phyloP scores from a whole-genome alignment of 2,888 invertebrate genomes.

The Hirtodrosophila duncani region DNA sequence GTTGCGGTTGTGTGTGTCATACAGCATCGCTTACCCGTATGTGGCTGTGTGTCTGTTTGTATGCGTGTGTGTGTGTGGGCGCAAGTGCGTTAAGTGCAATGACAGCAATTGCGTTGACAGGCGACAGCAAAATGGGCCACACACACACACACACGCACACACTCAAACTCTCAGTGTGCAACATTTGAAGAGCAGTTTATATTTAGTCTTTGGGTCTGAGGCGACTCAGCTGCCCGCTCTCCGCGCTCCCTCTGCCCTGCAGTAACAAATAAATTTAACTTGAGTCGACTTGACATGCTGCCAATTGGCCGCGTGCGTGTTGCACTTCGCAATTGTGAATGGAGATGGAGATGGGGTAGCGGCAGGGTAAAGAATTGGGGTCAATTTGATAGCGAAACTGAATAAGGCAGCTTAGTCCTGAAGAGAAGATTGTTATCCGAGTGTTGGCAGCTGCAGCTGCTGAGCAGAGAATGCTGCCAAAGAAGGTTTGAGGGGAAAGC shows the following conservation, averaged over 20 bases:
- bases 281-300: constrained; percentile 52
- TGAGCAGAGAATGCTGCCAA: no score
- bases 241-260: constrained; percentile 20
- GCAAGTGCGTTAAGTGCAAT: constrained; percentile 70
- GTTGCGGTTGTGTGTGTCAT: constrained; percentile 1
- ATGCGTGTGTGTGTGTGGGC: constrained; percentile 21
- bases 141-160: constrained; percentile 13
- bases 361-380: no score
- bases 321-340: constrained; percentile 40
- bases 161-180: neutral
- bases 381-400: constrained; percentile 44
- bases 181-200: constrained; percentile 56
- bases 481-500: no score
- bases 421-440: no score
- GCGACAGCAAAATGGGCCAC: constrained; percentile 49
- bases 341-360: no score
- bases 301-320: constrained; percentile 49
- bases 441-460: no score
- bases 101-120: constrained; percentile 65
- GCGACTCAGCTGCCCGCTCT: no score
- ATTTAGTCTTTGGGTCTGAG: constrained; percentile 59
- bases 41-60: neutral
- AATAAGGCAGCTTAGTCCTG: no score
- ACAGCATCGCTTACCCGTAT: neutral
- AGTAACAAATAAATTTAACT: constrained; percentile 50